Evolutionary conservation across 2,113 vertebrate genomes (phyloP).

Genomic region (Solea senegalensis): DNA sequence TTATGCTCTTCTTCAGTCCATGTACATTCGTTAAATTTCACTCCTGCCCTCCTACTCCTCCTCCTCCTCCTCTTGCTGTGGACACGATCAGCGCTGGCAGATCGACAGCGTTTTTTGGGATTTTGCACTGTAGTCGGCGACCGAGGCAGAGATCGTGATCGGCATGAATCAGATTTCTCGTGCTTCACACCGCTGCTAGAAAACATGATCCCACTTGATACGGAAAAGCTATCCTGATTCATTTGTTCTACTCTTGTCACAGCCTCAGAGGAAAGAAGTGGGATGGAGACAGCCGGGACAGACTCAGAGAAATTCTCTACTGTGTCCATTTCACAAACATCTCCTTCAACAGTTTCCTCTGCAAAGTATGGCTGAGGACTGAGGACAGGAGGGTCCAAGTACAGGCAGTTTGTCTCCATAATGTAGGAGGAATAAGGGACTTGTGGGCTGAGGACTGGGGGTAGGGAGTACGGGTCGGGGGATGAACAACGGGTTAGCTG

Average conservation of each 20-base stretch:
- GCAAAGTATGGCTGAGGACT: slow-evolving; percentile 48
- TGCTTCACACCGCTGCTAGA: not conserved
- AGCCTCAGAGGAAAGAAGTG: not conserved
- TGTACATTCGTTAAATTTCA: not conserved
- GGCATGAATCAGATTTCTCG: not conserved
- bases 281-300: not conserved
- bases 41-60: slow-evolving; percentile 38
- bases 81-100: slow-evolving; percentile 53
- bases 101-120: slow-evolving; percentile 68
- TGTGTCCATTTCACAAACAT: slow-evolving; percentile 17
- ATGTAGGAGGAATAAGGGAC: slow-evolving; percentile 5
- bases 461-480: slow-evolving; percentile 52
- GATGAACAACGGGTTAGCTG: slow-evolving; percentile 6
- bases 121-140: slow-evolving; percentile 9
- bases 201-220: not conserved
- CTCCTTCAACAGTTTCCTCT: slow-evolving; percentile 20
- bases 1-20: not conserved
- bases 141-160: slow-evolving; percentile 41
- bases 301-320: not conserved
- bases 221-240: not conserved
- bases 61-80: slow-evolving; percentile 63
- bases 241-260: not conserved
- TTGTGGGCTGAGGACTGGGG: slow-evolving; percentile 75
- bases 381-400: slow-evolving; percentile 64
- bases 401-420: slow-evolving; percentile 19